phyloP scores from a whole-genome alignment of 1,140 invertebrate genomes.

The Rhizoglyphus robini region DNA sequence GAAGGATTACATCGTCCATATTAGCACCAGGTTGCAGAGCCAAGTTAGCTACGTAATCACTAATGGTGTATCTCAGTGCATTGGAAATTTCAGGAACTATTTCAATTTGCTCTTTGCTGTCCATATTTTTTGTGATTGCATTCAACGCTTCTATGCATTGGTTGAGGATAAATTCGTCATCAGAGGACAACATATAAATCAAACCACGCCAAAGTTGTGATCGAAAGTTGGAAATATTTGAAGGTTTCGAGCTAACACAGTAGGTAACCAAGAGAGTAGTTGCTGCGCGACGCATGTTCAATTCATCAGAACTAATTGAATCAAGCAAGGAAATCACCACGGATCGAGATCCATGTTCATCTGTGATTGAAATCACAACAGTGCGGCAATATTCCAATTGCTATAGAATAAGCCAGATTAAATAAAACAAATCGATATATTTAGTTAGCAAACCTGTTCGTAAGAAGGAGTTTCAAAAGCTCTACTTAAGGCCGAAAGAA shows the following conservation, averaged over 20 bases:
- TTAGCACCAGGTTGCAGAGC: background rate
- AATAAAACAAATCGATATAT: background rate
- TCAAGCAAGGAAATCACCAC: slow-evolving; percentile 83
- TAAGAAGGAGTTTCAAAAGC: slow-evolving; percentile 47
- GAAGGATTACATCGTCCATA: slow-evolving; percentile 49
- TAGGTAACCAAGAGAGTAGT: slow-evolving; percentile 75
- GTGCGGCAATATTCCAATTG: slow-evolving; percentile 84
- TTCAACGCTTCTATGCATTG: slow-evolving; percentile 77
- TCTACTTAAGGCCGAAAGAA: slow-evolving; percentile 59
- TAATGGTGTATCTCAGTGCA: slow-evolving; percentile 72
- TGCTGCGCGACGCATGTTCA: slow-evolving; percentile 51
- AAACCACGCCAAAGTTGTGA: slow-evolving; percentile 73
- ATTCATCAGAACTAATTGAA: slow-evolving; percentile 46
- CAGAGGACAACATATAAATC: slow-evolving; percentile 66
- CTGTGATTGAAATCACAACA: slow-evolving; percentile 74
- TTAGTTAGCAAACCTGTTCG: slow-evolving; percentile 38
- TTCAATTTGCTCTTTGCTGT: slow-evolving; percentile 59
- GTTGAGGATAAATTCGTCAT: slow-evolving; percentile 62
- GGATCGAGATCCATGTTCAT: slow-evolving; percentile 69
- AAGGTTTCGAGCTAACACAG: slow-evolving; percentile 69
- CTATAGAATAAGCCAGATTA: slow-evolving; percentile 29
- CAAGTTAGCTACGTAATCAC: slow-evolving; percentile 43
- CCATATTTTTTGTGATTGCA: slow-evolving; percentile 74
- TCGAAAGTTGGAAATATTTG: slow-evolving; percentile 64
- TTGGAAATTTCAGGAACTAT: slow-evolving; percentile 78